phyloP scores from a whole-genome alignment of 2,113 vertebrate genomes.

The Amia ocellicauda region DNA sequence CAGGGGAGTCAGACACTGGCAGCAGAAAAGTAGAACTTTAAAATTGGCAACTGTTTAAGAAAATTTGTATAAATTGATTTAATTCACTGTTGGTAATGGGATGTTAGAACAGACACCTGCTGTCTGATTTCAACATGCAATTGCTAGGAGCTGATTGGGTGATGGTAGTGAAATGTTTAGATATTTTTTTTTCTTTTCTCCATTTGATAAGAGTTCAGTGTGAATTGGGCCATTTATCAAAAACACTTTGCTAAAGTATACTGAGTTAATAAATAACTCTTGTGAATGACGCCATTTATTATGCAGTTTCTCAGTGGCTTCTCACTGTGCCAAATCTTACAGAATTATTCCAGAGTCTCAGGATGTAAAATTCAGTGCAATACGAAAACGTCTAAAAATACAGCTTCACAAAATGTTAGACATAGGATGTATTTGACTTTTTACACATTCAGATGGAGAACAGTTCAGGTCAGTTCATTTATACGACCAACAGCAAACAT shows the following conservation, averaged over 20 bases:
- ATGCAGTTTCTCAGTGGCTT: constrained; percentile 41
- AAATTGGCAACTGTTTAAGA: constrained; percentile 29
- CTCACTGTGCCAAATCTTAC: constrained; percentile 33
- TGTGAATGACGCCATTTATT: constrained; percentile 62
- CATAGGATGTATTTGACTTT: no score
- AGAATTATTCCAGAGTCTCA: no score
- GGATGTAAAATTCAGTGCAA: no score
- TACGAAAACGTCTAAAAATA: no score
- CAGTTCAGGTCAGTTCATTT: no score
- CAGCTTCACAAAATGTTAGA: no score
- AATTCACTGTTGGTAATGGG: constrained; percentile 35
- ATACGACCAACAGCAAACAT: no score
- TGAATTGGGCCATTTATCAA: constrained; percentile 67
- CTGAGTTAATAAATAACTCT: constrained; percentile 67
- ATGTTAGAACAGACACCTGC: constrained; percentile 36
- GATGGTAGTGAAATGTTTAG: constrained; percentile 45
- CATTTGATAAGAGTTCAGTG: constrained; percentile 64
- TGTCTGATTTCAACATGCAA: constrained; percentile 40
- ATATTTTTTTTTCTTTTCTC: constrained; percentile 46
- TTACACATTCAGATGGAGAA: no score
- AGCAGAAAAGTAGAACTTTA: constrained; percentile 14
- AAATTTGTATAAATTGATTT: constrained; percentile 45
- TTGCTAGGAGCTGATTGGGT: constrained; percentile 50
- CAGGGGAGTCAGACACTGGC: constrained; percentile 22
- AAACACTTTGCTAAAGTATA: constrained; percentile 56